These are phyloP conservation scores for Mesochorus sp. DNA, from an alignment of 2,888 invertebrate genomes.

Conservation along the genomic window DNA sequence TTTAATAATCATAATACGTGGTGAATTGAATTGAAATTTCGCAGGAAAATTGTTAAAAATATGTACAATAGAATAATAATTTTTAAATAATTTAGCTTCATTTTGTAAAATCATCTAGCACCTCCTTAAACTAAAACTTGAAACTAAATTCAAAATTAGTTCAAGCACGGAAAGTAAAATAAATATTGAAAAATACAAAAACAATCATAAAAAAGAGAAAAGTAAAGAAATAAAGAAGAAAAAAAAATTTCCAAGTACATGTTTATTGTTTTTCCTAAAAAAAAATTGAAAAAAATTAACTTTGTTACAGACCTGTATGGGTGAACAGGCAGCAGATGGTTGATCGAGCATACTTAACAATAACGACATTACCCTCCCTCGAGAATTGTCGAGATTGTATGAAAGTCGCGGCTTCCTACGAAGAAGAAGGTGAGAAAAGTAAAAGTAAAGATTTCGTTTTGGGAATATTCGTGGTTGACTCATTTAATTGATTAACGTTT, in stretches of 20 bases:
- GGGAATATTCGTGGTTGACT: not conserved
- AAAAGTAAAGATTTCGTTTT: conserved; percentile 14
- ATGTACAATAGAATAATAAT: too few species aligned
- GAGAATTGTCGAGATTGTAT: conserved; percentile 86
- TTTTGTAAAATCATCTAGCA: too few species aligned
- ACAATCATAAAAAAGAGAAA: too few species aligned
- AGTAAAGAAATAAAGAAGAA: not conserved
- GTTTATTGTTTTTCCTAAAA: not conserved
- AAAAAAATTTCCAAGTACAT: not conserved
- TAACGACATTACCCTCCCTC: conserved; percentile 87
- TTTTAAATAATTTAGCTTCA: too few species aligned
- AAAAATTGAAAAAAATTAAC: conserved; percentile 5
- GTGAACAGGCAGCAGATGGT: conserved; percentile 77
- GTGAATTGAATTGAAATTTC: too few species aligned
- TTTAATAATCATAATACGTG: too few species aligned
- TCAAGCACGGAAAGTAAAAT: too few species aligned
- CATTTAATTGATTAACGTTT: not conserved
- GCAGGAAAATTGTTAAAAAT: too few species aligned
- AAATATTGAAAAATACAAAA: too few species aligned
- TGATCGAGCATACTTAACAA: conserved; percentile 85
- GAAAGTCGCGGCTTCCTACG: conserved; percentile 82
- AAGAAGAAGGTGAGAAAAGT: conserved; percentile 82
- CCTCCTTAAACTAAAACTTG: too few species aligned
- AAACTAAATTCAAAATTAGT: too few species aligned
- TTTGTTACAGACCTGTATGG: conserved; percentile 73